Percentiles rank a stretch among this genome's conserved stretches.
phyloP scores from a whole-genome alignment of 2,888 invertebrate species.

The Cosmorhoe ocellata region DNA sequence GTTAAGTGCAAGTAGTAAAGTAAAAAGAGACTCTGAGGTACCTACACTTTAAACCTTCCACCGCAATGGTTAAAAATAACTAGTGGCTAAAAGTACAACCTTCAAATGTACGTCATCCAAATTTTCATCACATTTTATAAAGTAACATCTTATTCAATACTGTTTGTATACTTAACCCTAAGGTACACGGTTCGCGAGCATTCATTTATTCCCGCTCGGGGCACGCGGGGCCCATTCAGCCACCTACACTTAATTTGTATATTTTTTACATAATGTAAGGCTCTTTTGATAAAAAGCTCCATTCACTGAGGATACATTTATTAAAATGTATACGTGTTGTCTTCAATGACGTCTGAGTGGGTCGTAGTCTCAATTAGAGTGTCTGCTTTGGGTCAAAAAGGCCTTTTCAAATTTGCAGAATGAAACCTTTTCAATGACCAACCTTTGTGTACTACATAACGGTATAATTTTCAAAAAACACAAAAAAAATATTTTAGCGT shows the following conservation, averaged over 20 bases:
- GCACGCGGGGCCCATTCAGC: constrained; percentile 55
- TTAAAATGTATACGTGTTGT: constrained; percentile 72
- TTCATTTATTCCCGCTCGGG: constrained; percentile 56
- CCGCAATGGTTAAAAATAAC: too few relatives aligned
- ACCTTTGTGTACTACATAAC: too few relatives aligned
- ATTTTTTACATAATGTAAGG: constrained; percentile 68
- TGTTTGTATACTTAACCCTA: constrained; percentile 59
- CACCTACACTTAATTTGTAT: constrained; percentile 76
- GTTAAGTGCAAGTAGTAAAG: too few relatives aligned
- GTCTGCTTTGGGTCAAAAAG: constrained; percentile 40
- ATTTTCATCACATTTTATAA: constrained; percentile 33
- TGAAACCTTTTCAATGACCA: background rate
- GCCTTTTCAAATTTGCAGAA: constrained; percentile 41
- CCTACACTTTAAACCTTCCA: too few relatives aligned
- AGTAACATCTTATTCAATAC: constrained; percentile 61
- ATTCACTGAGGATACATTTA: constrained; percentile 80
- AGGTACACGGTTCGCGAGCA: constrained; percentile 44
- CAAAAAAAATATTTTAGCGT: background rate
- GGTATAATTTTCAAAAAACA: too few relatives aligned
- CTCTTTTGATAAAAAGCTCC: constrained; percentile 72
- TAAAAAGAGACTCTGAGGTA: too few relatives aligned
- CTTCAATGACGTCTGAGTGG: constrained; percentile 75
- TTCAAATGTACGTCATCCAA: too few relatives aligned
- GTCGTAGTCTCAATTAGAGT: constrained; percentile 44
- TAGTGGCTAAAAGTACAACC: too few relatives aligned